Evolutionary conservation across 2,888 invertebrate species (phyloP).

Genomic region (Drepanosiphum platanoidis): DNA sequence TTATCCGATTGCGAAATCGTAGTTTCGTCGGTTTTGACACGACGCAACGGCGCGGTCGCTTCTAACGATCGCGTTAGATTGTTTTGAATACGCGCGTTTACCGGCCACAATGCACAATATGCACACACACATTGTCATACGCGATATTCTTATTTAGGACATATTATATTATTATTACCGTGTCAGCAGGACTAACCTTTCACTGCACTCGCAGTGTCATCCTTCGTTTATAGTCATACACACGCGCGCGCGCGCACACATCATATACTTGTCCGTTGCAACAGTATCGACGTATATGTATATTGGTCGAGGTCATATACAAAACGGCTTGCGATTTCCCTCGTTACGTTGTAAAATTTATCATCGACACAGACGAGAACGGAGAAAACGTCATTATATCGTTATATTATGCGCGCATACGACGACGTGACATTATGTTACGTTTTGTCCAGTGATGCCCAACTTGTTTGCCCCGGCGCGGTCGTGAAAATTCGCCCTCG

Average conservation of each 20-base stretch:
- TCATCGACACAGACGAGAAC: not conserved
- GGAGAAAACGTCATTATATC: not conserved
- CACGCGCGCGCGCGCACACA: too few species aligned
- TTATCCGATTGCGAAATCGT: too few species aligned
- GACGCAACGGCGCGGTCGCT: too few species aligned
- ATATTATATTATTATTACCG: slow-evolving; percentile 22
- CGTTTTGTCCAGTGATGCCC: too few species aligned
- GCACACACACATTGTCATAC: too few species aligned
- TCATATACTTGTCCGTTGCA: slow-evolving; percentile 26
- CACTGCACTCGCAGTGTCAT: slow-evolving; percentile 21
- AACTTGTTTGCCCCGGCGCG: too few species aligned
- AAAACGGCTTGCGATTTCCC: slow-evolving; percentile 53
- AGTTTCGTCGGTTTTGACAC: not conserved
- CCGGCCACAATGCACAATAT: too few species aligned
- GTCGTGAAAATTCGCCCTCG: too few species aligned
- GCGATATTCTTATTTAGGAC: not conserved
- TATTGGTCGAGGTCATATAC: slow-evolving; percentile 54
- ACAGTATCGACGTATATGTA: slow-evolving; percentile 38
- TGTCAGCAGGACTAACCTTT: slow-evolving; percentile 29
- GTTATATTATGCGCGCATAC: not conserved
- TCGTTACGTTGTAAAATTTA: slow-evolving; percentile 17
- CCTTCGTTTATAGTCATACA: slow-evolving; percentile 47
- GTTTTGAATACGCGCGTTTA: too few species aligned
- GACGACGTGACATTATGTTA: not conserved
- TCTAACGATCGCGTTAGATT: too few species aligned